Evolutionary conservation across 2,888 invertebrate genomes (phyloP).

Genomic region (Octonoba sinensis): DNA sequence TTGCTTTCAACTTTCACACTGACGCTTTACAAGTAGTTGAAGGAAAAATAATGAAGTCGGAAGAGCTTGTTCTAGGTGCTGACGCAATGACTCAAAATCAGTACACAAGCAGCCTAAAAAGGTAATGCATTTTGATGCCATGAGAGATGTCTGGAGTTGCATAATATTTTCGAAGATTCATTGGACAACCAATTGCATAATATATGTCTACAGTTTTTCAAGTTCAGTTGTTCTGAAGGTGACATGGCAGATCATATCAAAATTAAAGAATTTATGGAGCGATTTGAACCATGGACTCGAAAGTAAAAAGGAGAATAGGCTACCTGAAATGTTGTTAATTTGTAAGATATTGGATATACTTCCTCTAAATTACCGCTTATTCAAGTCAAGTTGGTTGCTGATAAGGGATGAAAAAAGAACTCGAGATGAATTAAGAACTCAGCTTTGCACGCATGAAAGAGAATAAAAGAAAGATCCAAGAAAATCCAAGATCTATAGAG

Average conservation of each 20-base stretch:
- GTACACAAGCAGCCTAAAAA: slow-evolving; percentile 13
- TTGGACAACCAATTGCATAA: slow-evolving; percentile 36
- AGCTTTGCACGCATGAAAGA: slow-evolving; percentile 32
- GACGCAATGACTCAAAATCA: slow-evolving; percentile 6
- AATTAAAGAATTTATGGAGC: slow-evolving; percentile 36
- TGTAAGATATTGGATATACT: slow-evolving; percentile 27
- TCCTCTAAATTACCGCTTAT: slow-evolving; percentile 10
- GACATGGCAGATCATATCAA: too few species aligned
- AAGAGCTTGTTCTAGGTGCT: not conserved
- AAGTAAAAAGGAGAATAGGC: slow-evolving; percentile 3
- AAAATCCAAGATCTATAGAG: too few species aligned
- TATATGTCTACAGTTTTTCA: slow-evolving; percentile 49
- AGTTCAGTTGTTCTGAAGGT: too few species aligned
- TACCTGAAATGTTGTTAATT: not conserved
- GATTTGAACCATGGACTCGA: slow-evolving; percentile 16
- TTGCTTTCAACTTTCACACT: not conserved
- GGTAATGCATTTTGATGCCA: slow-evolving; percentile 8
- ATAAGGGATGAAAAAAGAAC: slow-evolving; percentile 31
- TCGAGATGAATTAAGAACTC: slow-evolving; percentile 28
- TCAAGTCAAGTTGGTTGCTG: slow-evolving; percentile 12
- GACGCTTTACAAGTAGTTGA: not conserved
- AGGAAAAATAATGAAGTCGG: slow-evolving; percentile 3
- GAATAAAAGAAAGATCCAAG: too few species aligned
- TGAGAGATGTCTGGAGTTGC: slow-evolving; percentile 27
- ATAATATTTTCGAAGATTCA: slow-evolving; percentile 30